Conservation (phyloP, 1,140 invertebrate species). For the Globodera ellingtonae region DNA sequence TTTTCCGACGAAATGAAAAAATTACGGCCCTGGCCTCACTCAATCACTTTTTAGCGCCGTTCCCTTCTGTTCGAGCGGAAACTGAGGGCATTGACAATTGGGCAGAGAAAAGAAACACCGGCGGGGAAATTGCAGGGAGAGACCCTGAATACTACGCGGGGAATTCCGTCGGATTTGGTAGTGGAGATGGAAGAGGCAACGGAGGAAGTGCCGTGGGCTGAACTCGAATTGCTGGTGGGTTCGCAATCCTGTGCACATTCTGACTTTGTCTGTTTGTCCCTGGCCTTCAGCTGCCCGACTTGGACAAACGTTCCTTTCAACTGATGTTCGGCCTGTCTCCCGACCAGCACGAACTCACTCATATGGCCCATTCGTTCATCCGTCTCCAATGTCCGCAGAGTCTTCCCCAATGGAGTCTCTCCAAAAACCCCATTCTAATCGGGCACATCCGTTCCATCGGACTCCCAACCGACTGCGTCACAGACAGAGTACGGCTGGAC, state of each 20-base stretch:
- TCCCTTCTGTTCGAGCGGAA: conserved; percentile 23
- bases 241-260: background rate
- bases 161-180: background rate
- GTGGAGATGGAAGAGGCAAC: background rate
- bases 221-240: background rate
- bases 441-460: background rate
- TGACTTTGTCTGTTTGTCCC: background rate
- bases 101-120: background rate
- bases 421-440: background rate
- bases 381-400: background rate
- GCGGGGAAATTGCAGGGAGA: background rate
- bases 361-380: conserved; percentile 8
- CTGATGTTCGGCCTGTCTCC: conserved; percentile 24
- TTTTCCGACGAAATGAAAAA: too few relatives aligned
- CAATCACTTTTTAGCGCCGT: background rate
- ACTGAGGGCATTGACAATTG: conserved; percentile 16
- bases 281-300: background rate
- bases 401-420: too few relatives aligned
- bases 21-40: background rate
- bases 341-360: conserved; percentile 26
- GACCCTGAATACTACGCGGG: background rate
- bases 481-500: background rate
- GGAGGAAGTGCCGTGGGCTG: background rate
- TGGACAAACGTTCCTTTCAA: conserved; percentile 9
- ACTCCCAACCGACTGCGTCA: background rate